Evolutionary conservation across 2,797 vertebrate genomes (phyloP).

Genomic region (Aratinga solstitialis): DNA sequence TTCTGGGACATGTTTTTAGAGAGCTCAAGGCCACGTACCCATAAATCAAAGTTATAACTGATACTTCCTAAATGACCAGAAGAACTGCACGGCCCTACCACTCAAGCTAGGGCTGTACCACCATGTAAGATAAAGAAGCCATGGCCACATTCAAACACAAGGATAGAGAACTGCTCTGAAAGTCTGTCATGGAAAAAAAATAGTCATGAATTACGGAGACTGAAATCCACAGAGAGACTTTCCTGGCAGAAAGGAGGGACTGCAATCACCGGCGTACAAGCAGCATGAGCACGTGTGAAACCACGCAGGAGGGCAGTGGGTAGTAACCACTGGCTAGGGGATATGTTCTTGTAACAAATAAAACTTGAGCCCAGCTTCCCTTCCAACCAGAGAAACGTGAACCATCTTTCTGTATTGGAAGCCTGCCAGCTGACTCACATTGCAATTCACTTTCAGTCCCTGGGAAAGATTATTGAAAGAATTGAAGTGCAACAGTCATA

Average conservation of each 20-base stretch:
- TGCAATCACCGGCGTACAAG: background rate
- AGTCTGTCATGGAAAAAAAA: background rate
- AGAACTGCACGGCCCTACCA: background rate
- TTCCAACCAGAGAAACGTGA: background rate
- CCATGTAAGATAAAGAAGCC: background rate
- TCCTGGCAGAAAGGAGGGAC: background rate
- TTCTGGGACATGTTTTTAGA: background rate
- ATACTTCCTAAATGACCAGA: background rate
- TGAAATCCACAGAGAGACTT: background rate
- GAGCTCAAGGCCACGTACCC: background rate
- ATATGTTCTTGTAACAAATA: background rate
- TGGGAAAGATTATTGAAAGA: background rate
- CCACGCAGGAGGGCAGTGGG: background rate
- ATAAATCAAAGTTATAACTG: background rate
- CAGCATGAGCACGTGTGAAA: background rate
- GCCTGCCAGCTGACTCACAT: background rate
- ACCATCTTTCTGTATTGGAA: accelerated
- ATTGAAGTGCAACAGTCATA: background rate
- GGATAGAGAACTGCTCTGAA: background rate
- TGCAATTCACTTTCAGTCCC: background rate
- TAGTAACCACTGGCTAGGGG: background rate
- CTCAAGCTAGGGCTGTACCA: background rate
- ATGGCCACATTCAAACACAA: background rate
- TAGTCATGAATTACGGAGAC: background rate
- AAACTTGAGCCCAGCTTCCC: background rate